phyloP scores from a whole-genome alignment of 2,797 vertebrate species.

The Tarsius wallacei region DNA sequence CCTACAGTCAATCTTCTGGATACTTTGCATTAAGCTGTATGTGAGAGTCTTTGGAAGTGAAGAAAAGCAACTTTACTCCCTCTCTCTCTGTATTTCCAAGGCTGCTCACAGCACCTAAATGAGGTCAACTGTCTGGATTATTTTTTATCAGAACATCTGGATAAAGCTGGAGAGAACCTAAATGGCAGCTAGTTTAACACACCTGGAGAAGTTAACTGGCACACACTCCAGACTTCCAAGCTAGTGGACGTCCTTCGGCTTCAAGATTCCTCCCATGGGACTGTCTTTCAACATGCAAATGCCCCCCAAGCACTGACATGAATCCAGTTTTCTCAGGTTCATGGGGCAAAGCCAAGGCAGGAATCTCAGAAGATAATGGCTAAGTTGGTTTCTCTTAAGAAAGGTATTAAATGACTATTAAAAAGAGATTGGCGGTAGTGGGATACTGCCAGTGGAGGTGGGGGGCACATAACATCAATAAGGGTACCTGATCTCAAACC shows the following conservation, averaged over 20 bases:
- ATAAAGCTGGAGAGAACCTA: background rate
- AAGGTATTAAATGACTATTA: background rate
- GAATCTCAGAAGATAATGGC: background rate
- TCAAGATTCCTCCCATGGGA: background rate
- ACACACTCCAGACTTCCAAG: background rate
- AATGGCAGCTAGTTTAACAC: background rate
- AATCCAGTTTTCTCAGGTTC: background rate
- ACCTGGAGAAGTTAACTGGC: background rate
- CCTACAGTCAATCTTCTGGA: fast-evolving
- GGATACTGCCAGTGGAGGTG: no score
- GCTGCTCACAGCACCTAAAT: background rate
- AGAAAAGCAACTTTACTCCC: background rate
- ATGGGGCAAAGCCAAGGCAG: background rate
- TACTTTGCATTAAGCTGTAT: background rate
- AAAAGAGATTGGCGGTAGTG: no score
- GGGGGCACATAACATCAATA: no score
- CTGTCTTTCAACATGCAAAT: background rate
- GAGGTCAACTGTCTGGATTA: background rate
- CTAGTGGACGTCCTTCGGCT: fast-evolving
- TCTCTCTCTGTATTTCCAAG: background rate
- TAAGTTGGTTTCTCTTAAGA: background rate
- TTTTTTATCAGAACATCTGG: background rate
- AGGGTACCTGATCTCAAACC: no score
- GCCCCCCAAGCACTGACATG: background rate
- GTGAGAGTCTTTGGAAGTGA: background rate